Evolutionary conservation across 2,888 invertebrate species (phyloP).

Genomic region (Cosmia pyralina): DNA sequence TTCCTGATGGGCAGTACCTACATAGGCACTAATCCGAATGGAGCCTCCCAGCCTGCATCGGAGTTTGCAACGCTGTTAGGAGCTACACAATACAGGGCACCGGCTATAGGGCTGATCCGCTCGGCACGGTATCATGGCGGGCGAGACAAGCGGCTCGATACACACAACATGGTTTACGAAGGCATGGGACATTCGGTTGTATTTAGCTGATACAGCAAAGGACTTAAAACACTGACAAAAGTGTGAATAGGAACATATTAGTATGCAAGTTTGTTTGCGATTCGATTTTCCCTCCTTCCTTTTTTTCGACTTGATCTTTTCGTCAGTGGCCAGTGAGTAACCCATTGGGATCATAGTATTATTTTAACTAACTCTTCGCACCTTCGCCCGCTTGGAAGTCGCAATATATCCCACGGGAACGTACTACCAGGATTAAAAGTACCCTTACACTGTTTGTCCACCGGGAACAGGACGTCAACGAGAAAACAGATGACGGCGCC

Average conservation of each 20-base stretch:
- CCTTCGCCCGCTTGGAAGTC: too few species aligned
- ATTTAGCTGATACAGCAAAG: background rate
- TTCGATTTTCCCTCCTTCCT: background rate
- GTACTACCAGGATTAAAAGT: too few species aligned
- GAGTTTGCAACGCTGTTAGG: constrained; percentile 44
- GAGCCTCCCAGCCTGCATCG: constrained; percentile 22
- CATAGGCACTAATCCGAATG: constrained; percentile 44
- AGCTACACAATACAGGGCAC: constrained; percentile 40
- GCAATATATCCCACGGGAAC: too few species aligned
- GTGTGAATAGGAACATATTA: too few species aligned
- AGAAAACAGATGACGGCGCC: too few species aligned
- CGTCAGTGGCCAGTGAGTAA: background rate
- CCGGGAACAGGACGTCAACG: too few species aligned
- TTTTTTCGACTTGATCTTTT: background rate
- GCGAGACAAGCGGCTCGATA: constrained; percentile 8
- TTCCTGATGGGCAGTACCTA: constrained; percentile 24
- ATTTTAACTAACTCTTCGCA: too few species aligned
- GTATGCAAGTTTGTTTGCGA: background rate
- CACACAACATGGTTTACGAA: constrained; percentile 27
- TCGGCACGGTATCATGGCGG: constrained; percentile 20
- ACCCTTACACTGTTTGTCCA: too few species aligned
- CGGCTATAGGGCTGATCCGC: constrained; percentile 29
- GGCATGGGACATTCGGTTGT: background rate
- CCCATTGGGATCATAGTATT: too few species aligned
- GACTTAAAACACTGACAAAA: background rate